Evolutionary conservation across 2,888 invertebrate genomes (phyloP).

Genomic region (Apocheima hispidaria): DNA sequence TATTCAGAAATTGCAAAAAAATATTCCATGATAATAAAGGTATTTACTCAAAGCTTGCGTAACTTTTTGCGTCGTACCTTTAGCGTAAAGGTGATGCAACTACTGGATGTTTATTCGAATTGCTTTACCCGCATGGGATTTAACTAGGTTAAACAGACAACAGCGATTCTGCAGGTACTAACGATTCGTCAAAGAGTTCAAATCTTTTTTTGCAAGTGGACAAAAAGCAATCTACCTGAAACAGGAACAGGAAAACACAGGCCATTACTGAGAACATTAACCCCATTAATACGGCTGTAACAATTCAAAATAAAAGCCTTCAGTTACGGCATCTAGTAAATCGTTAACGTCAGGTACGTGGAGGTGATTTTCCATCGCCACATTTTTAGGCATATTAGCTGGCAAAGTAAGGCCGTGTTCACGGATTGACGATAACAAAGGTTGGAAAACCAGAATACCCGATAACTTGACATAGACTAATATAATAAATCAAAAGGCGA

Average conservation of each 20-base stretch:
- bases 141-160: slow-evolving; percentile 10
- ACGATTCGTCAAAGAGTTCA: neutral
- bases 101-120: slow-evolving; percentile 14
- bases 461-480: slow-evolving; percentile 44
- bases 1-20: slow-evolving; percentile 43
- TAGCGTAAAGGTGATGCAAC: slow-evolving; percentile 30
- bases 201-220: neutral
- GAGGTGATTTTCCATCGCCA: slow-evolving; percentile 63
- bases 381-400: slow-evolving; percentile 58
- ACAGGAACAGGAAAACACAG: slow-evolving; percentile 34
- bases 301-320: slow-evolving; percentile 53
- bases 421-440: slow-evolving; percentile 62
- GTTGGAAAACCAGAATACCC: slow-evolving; percentile 52
- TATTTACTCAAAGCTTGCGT: slow-evolving; percentile 16
- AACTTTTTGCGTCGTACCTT: slow-evolving; percentile 23
- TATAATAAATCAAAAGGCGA: slow-evolving; percentile 25
- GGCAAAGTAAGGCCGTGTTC: slow-evolving; percentile 55
- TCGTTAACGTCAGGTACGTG: slow-evolving; percentile 51
- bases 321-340: slow-evolving; percentile 55
- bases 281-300: slow-evolving; percentile 49
- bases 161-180: slow-evolving; percentile 9
- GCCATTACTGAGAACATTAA: slow-evolving; percentile 48
- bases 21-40: slow-evolving; percentile 29
- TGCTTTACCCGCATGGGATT: slow-evolving; percentile 16
- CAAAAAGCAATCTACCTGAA: slow-evolving; percentile 6